Conservation (phyloP, 2,888 invertebrate species). For the Epinotia demarniana region DNA sequence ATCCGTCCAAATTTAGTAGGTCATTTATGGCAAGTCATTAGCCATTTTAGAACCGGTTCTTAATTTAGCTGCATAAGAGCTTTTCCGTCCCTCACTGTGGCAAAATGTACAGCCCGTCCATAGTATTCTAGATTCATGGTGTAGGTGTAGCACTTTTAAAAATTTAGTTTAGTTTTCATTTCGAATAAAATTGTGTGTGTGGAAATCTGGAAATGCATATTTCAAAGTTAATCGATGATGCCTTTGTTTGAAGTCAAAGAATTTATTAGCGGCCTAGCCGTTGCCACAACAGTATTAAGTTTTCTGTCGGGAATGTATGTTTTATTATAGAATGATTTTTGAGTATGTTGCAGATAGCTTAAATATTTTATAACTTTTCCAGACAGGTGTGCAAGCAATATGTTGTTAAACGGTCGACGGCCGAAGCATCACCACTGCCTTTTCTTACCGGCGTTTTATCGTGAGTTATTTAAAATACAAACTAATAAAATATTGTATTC, state of each 20-base stretch:
- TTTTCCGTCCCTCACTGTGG: too few species aligned
- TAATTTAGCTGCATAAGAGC: too few species aligned
- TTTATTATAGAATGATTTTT: conserved; percentile 13
- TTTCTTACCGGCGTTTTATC: conserved; percentile 91
- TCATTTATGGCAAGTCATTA: too few species aligned
- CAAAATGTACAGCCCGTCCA: too few species aligned
- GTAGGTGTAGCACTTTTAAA: too few species aligned
- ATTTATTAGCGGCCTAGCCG: conserved; percentile 82
- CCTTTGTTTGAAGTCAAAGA: conserved; percentile 58
- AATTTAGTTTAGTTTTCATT: conserved; percentile 8
- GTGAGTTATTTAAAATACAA: conserved; percentile 75
- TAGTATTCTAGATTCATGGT: too few species aligned
- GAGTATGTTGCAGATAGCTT: conserved; percentile 25
- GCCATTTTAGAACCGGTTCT: too few species aligned
- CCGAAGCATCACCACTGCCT: conserved; percentile 90
- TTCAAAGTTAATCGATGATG: conserved; percentile 48
- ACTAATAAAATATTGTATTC: neutral
- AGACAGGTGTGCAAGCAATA: conserved; percentile 92
- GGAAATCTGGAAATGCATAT: conserved; percentile 4
- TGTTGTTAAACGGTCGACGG: conserved; percentile 89
- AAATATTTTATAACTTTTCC: conserved; percentile 59
- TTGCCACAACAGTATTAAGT: conserved; percentile 91
- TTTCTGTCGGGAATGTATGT: conserved; percentile 95
- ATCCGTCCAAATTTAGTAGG: too few species aligned
- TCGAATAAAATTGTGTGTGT: conserved; percentile 8